These are phyloP conservation scores for Steinernema scapterisci DNA, from an alignment of 2,888 invertebrate genomes.

Conservation along the genomic window DNA sequence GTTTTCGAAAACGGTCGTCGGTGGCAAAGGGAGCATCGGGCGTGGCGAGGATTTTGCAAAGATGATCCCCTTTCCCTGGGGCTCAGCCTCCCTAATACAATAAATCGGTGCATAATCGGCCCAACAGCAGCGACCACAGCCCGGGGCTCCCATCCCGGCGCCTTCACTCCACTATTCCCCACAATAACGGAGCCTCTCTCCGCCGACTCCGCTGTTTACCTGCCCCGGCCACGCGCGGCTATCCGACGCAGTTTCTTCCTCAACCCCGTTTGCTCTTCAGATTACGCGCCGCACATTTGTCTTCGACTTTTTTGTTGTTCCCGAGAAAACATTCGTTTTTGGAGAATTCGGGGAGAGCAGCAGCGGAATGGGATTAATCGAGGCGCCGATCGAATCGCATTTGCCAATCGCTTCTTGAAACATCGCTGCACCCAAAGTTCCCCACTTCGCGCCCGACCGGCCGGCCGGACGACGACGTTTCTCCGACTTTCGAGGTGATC, in stretches of 20 bases:
- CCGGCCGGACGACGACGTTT: not conserved
- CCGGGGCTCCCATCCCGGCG: slow-evolving; percentile 23
- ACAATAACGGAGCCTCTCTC: slow-evolving; percentile 3
- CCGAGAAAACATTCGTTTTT: slow-evolving; percentile 26
- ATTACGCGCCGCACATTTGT: slow-evolving; percentile 26
- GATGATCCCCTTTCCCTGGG: slow-evolving; percentile 30
- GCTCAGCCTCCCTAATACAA: slow-evolving; percentile 31
- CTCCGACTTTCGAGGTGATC: not conserved
- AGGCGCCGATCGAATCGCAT: slow-evolving; percentile 12
- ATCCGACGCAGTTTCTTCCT: slow-evolving; percentile 9
- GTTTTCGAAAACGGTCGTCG: not conserved
- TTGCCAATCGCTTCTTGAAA: slow-evolving; percentile 16
- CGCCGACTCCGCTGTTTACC: slow-evolving; percentile 24
- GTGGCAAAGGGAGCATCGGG: slow-evolving; percentile 25
- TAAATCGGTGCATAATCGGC: slow-evolving; percentile 33
- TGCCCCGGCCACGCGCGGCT: not conserved
- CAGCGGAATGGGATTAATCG: slow-evolving; percentile 27
- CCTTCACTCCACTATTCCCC: slow-evolving; percentile 4
- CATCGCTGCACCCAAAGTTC: not conserved
- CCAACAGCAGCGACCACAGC: not conserved
- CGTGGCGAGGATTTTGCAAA: slow-evolving; percentile 32
- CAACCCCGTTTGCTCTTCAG: not conserved
- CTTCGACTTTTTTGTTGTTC: slow-evolving; percentile 1
- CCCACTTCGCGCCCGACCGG: not conserved
- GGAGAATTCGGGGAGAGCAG: slow-evolving; percentile 1